phyloP scores from a whole-genome alignment of 1,140 invertebrate species.

The Vollenhovia emeryi region DNA sequence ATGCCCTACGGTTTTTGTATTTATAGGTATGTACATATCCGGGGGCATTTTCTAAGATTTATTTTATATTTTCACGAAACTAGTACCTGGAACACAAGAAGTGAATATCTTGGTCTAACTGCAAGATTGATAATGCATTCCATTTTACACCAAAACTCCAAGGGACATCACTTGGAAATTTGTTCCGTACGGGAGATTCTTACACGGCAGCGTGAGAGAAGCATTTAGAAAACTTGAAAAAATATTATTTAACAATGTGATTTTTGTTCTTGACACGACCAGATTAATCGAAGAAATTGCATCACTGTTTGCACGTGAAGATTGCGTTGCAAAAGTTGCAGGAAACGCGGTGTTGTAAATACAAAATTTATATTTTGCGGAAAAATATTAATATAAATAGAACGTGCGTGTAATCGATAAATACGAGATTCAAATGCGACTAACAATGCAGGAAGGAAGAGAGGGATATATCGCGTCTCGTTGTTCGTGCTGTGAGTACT shows the following conservation, averaged over 20 bases:
- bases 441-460: not conserved
- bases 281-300: not conserved
- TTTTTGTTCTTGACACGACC: not conserved
- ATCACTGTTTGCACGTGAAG: not conserved
- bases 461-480: not conserved
- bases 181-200: too few species aligned
- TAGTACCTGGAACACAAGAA: too few species aligned
- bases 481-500: not conserved
- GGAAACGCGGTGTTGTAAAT: not conserved
- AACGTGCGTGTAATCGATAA: not conserved
- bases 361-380: not conserved
- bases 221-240: not conserved
- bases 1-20: too few species aligned
- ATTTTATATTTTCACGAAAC: too few species aligned
- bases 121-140: too few species aligned
- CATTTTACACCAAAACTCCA: too few species aligned
- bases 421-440: not conserved
- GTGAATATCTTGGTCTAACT: too few species aligned
- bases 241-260: not conserved
- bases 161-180: too few species aligned
- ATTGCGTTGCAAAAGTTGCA: not conserved
- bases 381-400: constrained; percentile 16
- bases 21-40: too few species aligned
- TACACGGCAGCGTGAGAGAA: too few species aligned
- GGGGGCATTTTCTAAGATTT: too few species aligned